Base-by-base conservation (phyloP, 2,797 vertebrate genomes). In the Holocentrus rufus region DNA sequence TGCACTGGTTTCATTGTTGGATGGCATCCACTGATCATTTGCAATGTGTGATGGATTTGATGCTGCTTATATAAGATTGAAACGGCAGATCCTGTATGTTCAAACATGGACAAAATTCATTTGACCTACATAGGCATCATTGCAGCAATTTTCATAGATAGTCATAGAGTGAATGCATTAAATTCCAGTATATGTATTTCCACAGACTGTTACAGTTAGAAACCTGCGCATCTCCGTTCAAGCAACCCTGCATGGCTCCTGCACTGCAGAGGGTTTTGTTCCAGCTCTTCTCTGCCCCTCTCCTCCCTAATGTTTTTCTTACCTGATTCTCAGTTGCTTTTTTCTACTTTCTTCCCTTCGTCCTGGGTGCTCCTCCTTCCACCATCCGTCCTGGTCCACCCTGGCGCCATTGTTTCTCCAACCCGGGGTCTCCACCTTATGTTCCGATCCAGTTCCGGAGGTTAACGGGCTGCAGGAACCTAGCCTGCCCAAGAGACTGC, bases 401-500 rank as follows among this genome's bases (percentile, higher is more conserved):
- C 85, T 81, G 74, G 89, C 78, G 55, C 70, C 91, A 36, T 27
- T 70, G 5, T 58, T 49, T 62, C 74, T 42, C 62, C 50, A 27
- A 46, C 46, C 49, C 4, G 46, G 30, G 18, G 25, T 58, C 72
- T 54, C 52, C 67, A 25, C 60, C 36, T 15, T 5, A 3, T 42
- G 49, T 71, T 58, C 2, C n/a, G 9, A 36, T 13, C 31, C 85
- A 98, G 96, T 75, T 57, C 76, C 94, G 0, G 95, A 92, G 20
- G 88, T 96, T 80, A 98, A 98, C 0, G 97, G 97, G 34, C 80
- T 98, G 72, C 95, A 95, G 80, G 98, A 98, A 85, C 95, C 96
- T 77, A 95, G 94, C 74, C 71, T 97, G 0, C 94, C 96, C 0
- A 99, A 99, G 81, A 90, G 97, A 6, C 90, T 97, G 49, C 94